Evolutionary conservation across 2,888 invertebrate genomes (phyloP), one percentile per base, ranked within the genome.

Genomic region (Orthonevra nobilis): DNA sequence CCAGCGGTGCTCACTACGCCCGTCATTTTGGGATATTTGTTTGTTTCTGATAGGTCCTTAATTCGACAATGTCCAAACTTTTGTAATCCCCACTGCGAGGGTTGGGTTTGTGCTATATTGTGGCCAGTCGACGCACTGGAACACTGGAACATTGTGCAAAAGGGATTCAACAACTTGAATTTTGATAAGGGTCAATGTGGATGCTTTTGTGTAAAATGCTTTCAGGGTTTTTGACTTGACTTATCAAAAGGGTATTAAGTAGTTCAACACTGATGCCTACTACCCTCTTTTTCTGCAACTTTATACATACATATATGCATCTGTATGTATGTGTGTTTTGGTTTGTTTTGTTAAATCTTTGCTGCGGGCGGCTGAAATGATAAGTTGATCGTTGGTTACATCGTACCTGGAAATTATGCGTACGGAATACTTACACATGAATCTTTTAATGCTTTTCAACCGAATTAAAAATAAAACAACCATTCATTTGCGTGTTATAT

Each of bases 381-480:
- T 60, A 54, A 23, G 34, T 26, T 48, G 38, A 52, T 58, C 50
- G 42, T 61, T 34, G 30, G 28, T 48, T 28, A 32, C 40, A 68
- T 40, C 44, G 14, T 83, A 84, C 84, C 85, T 85, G 83, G 81
- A 84, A 83, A 84, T 84, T 84, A 82, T 83, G 84, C 82, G n/a
- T n/a, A n/a, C n/a, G n/a, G n/a, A 83, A 83, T 86, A 85, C 85
- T 84, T 72, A 72, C 72, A n/a, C 10, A 6, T 9, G 10, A 15
- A 12, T 26, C 28, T 14, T 26, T 12, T 40, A 17, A 48, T 46
- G 19, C 44, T 38, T 34, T 56, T 26, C 36, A 34, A 34, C n/a
- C 14, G n/a, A 40, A n/a, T 2, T 30, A 28, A 7, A 46, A 15
- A 54, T 46, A 30, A 34, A 77, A 60, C 72, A 20, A 38, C 28